phyloP scores from a whole-genome alignment of 92 coral and sea anemone species.

The Nematostella vectensis region DNA sequence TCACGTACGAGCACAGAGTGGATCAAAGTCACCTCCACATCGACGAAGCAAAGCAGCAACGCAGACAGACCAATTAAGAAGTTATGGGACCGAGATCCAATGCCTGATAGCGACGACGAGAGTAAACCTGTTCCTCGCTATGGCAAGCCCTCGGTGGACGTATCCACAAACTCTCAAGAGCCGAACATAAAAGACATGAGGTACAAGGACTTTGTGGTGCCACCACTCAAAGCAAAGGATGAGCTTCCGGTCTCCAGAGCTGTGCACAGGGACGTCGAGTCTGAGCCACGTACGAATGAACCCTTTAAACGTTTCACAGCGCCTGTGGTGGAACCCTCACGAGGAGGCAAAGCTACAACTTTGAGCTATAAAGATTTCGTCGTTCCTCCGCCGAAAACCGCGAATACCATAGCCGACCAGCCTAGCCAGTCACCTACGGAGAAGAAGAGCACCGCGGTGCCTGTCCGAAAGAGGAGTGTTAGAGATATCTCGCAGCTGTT shows the following conservation, averaged over 20 bases:
- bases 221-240: slow-evolving; percentile 16
- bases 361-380: slow-evolving; percentile 24
- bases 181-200: slow-evolving; percentile 21
- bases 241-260: slow-evolving; percentile 4
- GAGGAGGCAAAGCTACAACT: slow-evolving; percentile 6
- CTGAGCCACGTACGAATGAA: slow-evolving; percentile 4
- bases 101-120: slow-evolving; percentile 7
- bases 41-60: slow-evolving; percentile 2
- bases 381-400: slow-evolving; percentile 22
- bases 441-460: background rate
- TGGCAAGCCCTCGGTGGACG: slow-evolving; percentile 14
- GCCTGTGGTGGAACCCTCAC: slow-evolving; percentile 1
- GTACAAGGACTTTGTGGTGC: slow-evolving; percentile 21
- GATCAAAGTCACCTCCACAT: slow-evolving; percentile 14
- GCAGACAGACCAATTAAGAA: slow-evolving; percentile 13
- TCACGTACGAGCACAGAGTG: slow-evolving; percentile 20
- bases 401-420: background rate
- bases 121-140: background rate
- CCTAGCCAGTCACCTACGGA: slow-evolving; percentile 1
- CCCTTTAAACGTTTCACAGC: slow-evolving; percentile 18
- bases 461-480: slow-evolving; percentile 14
- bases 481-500: slow-evolving; percentile 52
- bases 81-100: slow-evolving; percentile 30
- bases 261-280: background rate
- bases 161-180: slow-evolving; percentile 6